Base-by-base conservation (phyloP, 2,888 invertebrate genomes). In the Lycia hirtaria region DNA sequence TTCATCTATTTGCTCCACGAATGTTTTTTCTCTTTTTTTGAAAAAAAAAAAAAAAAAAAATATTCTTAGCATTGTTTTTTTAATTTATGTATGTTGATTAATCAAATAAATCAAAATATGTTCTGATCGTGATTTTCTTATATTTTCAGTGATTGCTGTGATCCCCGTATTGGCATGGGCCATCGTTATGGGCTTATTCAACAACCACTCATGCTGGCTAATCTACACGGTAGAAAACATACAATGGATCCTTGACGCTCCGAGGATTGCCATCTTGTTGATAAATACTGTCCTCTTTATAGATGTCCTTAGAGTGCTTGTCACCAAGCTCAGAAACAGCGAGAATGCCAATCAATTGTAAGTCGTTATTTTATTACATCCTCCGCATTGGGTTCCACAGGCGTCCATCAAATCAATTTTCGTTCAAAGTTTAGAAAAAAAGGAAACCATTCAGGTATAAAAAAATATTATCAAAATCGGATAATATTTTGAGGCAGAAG, bases 251-350 rank as follows among this genome's bases (percentile, higher is more conserved):
- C 79, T 93, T 2, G 94, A 95, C 73, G 93, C 88, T 9, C 94
- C 94, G 3, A 86, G 94, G 40, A 79, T 95, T n/a, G 71, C 83
- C 4, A 93, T 94, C 65, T 80, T 95, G 17, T 53, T 87, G 0
- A 71, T 94, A 15, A 96, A 96, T 75, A 85, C 93, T 0, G 67
- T 88, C 0, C 87, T 96, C 0, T 90, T 95, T 49, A 67, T 93
- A 3, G 95, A 96, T 70, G 94, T 96, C 9, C 80, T 95, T 15
- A 85, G 95, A 57, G 94, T 95, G 0, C 81, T 96, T 57, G 78
- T 95, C 14, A 93, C 94, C 0, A 95, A 95, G 75, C 85, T 95
- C 38, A 90, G 93, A 38, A 92, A 90, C 58, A 76, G 89, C 4
- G 93, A 93, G 59, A 92, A 91, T 60, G 81, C 89, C 5, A 87